These are phyloP conservation scores for Paramisgurnus dabryanus DNA, from an alignment of 2,113 vertebrate genomes.

Conservation along the genomic window DNA sequence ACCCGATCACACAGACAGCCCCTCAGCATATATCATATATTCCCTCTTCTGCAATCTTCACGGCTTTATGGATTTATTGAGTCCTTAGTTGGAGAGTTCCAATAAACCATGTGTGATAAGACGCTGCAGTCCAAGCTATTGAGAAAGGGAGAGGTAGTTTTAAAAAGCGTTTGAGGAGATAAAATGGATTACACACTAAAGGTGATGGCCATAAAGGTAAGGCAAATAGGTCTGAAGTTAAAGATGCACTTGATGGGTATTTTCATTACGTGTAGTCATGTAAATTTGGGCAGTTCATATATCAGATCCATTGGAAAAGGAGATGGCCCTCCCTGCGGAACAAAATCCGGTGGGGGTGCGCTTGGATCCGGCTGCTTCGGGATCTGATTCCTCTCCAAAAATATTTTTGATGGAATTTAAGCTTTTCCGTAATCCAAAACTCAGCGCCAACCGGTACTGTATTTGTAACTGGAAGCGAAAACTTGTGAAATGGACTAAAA, in stretches of 20 bases:
- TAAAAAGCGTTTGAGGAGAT: conserved; percentile 17
- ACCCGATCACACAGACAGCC: conserved; percentile 21
- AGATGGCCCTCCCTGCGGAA: not conserved
- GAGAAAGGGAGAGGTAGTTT: not conserved
- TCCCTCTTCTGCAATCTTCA: conserved; percentile 36
- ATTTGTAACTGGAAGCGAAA: not conserved
- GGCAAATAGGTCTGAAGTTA: conserved; percentile 27
- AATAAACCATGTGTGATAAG: conserved; percentile 31
- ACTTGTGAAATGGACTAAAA: not conserved
- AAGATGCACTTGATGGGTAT: conserved; percentile 30
- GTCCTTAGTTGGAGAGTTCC: conserved; percentile 8
- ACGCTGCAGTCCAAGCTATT: not conserved
- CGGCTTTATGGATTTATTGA: conserved; percentile 25
- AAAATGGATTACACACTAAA: conserved; percentile 27
- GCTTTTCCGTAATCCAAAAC: conserved; percentile 22
- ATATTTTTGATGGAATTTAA: conserved; percentile 26
- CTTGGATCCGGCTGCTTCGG: not conserved
- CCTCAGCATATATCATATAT: conserved; percentile 28
- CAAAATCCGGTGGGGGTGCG: not conserved
- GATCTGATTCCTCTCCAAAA: conserved; percentile 23
- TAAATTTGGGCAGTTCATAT: conserved; percentile 26
- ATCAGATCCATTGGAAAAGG: conserved; percentile 20
- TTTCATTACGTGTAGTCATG: conserved; percentile 21
- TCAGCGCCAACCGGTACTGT: not conserved
- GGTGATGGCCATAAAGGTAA: conserved; percentile 24